A percentile compares a stretch with the other conserved stretches of the same genome.
Conservation (phyloP, 1,140 invertebrate species). For the Stegodyphus dumicola region DNA sequence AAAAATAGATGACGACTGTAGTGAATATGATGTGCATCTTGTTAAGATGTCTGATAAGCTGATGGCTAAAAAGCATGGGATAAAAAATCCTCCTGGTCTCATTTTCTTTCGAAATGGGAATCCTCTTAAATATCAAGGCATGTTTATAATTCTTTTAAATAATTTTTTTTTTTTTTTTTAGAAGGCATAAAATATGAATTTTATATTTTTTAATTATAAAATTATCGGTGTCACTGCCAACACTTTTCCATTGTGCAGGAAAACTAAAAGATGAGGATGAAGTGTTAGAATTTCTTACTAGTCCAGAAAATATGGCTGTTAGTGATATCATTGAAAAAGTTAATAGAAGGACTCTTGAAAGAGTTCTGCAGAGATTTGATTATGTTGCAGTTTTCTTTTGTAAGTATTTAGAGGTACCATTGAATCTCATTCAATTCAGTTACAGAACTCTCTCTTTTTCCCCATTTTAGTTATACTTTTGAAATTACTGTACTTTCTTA, state of each 20-base stretch:
- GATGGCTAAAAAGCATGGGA: constrained; percentile 95
- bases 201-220: constrained; percentile 1
- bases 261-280: constrained; percentile 94
- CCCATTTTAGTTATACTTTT: background rate
- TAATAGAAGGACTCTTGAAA: constrained; percentile 69
- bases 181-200: too few species aligned
- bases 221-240: background rate
- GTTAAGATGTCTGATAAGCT: constrained; percentile 88
- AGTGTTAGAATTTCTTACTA: constrained; percentile 91
- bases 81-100: constrained; percentile 86
- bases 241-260: constrained; percentile 65
- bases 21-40: constrained; percentile 91
- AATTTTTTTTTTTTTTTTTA: too few species aligned
- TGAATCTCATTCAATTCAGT: background rate
- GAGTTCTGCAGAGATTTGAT: constrained; percentile 65
- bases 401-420: constrained; percentile 72
- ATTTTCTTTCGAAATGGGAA: constrained; percentile 92
- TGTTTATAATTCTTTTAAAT: background rate
- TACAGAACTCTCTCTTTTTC: background rate
- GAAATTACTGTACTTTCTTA: constrained; percentile 67
- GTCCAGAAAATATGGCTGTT: constrained; percentile 93
- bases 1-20: constrained; percentile 90
- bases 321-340: constrained; percentile 77
- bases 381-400: constrained; percentile 88
- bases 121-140: constrained; percentile 89